phyloP scores from a whole-genome alignment of 2,888 invertebrate species.

The Tanytarsus gracilentus region DNA sequence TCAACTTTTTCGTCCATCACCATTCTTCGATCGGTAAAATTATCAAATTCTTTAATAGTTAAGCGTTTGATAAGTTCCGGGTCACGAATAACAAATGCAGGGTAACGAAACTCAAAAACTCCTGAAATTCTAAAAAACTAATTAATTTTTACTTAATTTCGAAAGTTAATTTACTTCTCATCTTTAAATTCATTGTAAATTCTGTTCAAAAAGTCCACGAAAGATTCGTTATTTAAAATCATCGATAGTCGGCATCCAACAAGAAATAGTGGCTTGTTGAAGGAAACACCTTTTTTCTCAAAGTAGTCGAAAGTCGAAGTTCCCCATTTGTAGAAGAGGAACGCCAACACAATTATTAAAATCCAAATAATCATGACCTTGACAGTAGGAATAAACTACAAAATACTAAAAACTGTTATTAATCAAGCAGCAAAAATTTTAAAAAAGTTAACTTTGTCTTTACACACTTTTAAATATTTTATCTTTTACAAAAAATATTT shows the following conservation, averaged over 20 bases:
- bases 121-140: background rate
- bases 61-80: conserved; percentile 40
- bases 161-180: background rate
- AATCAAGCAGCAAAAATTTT: no score
- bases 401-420: no score
- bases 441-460: no score
- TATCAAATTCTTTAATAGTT: conserved; percentile 40
- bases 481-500: no score
- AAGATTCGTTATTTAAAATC: background rate
- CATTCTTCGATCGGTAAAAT: conserved; percentile 41
- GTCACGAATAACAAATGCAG: conserved; percentile 36
- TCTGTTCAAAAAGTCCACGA: background rate
- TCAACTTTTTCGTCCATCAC: conserved; percentile 43
- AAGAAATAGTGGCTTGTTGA: conserved; percentile 20
- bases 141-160: background rate
- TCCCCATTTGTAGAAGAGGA: conserved; percentile 17
- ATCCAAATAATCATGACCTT: conserved; percentile 8
- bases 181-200: background rate
- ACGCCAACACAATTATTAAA: background rate
- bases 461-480: no score
- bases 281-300: conserved; percentile 6
- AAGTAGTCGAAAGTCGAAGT: conserved; percentile 20
- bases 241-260: conserved; percentile 2
- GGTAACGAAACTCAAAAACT: conserved; percentile 35
- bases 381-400: no score